Percentiles rank a stretch among this genome's conserved stretches.
Conservation (phyloP, 2,113 vertebrate species). For the Ictalurus furcatus region DNA sequence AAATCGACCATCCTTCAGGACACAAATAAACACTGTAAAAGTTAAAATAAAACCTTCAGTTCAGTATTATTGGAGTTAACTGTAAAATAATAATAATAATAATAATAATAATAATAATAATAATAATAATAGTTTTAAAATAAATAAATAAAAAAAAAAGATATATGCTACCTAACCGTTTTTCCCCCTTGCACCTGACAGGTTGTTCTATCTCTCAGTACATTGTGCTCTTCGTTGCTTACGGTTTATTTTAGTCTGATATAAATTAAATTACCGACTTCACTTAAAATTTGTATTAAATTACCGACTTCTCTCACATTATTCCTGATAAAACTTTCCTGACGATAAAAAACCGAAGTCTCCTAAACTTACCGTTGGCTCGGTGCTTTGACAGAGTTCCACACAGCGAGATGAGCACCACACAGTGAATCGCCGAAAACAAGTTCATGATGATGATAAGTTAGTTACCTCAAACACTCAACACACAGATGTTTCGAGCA, state of each 20-base stretch:
- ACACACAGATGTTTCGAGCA: slow-evolving; percentile 44
- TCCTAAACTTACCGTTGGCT: slow-evolving; percentile 66
- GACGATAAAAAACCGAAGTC: neutral
- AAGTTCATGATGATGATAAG: slow-evolving; percentile 62
- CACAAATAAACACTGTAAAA: neutral
- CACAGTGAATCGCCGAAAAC: slow-evolving; percentile 56
- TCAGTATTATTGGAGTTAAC: neutral
- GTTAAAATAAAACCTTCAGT: neutral
- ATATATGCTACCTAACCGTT: neutral
- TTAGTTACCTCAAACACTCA: slow-evolving; percentile 5
- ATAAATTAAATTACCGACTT: neutral
- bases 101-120: too few species aligned
- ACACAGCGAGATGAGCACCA: slow-evolving; percentile 63
- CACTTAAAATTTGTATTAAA: neutral
- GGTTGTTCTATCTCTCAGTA: neutral
- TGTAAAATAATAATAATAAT: neutral
- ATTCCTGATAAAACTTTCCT: neutral
- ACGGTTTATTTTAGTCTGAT: neutral
- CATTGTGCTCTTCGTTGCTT: neutral
- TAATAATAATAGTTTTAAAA: too few species aligned
- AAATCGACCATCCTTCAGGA: neutral
- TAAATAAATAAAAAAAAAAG: neutral
- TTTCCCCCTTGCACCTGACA: neutral
- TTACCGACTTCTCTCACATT: neutral
- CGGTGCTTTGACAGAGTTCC: slow-evolving; percentile 66